phyloP scores from a whole-genome alignment of 2,888 invertebrate species.

The Apotomis betuletana region DNA sequence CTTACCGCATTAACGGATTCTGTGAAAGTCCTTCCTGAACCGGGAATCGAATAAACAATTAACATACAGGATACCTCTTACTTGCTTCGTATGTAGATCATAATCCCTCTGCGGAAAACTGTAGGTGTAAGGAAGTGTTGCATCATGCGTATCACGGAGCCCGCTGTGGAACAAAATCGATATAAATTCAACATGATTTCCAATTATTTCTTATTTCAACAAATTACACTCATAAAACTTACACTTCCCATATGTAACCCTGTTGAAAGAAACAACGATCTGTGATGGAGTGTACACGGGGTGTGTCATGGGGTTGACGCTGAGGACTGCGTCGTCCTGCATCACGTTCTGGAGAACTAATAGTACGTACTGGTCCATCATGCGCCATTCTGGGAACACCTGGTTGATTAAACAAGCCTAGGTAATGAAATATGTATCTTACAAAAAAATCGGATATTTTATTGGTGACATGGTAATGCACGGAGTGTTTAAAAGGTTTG shows the following conservation, averaged over 20 bases:
- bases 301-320: constrained; percentile 81
- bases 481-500: too few relatives aligned
- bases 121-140: constrained; percentile 80
- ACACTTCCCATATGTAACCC: constrained; percentile 86
- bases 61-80: constrained; percentile 52
- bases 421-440: too few relatives aligned
- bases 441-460: not conserved
- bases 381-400: constrained; percentile 80
- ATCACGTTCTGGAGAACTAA: constrained; percentile 70
- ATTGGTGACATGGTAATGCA: too few relatives aligned
- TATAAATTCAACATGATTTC: too few relatives aligned
- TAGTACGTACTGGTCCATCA: constrained; percentile 82
- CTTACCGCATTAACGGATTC: too few relatives aligned
- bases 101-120: constrained; percentile 82
- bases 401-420: constrained; percentile 47
- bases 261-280: constrained; percentile 81
- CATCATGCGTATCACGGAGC: constrained; percentile 84
- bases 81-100: constrained; percentile 68
- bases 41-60: too few relatives aligned
- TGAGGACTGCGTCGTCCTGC: constrained; percentile 74
- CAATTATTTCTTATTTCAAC: too few relatives aligned
- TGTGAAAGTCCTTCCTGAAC: too few relatives aligned
- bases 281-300: constrained; percentile 77
- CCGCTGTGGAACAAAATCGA: constrained; percentile 61
- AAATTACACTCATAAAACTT: constrained; percentile 47